Evolutionary conservation across 2,888 invertebrate genomes (phyloP).

Genomic region (Ellobium chinense): DNA sequence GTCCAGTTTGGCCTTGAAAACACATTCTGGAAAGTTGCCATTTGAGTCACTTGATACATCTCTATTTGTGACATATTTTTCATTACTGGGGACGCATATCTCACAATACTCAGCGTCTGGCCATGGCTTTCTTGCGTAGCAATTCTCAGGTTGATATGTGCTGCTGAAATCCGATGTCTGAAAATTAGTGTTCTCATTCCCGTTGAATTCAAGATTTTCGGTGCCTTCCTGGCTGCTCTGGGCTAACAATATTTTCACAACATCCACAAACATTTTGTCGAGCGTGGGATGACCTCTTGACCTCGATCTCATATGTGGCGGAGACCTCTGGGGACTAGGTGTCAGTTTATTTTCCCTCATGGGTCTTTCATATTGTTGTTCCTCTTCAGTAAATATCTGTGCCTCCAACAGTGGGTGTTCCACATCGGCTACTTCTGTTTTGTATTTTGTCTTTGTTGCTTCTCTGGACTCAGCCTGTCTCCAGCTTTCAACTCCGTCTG

Average conservation of each 20-base stretch:
- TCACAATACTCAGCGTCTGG: neutral
- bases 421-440: neutral
- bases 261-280: conserved; percentile 26
- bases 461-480: neutral
- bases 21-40: neutral
- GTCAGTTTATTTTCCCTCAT: neutral
- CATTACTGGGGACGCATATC: too few relatives aligned
- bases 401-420: neutral
- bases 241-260: neutral
- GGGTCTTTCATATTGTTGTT: neutral
- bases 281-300: neutral
- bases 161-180: neutral
- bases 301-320: neutral
- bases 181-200: neutral
- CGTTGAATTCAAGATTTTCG: too few relatives aligned
- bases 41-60: too few relatives aligned
- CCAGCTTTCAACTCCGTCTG: too few relatives aligned
- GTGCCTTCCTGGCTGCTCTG: neutral
- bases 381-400: neutral
- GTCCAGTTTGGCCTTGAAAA: neutral
- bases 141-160: neutral
- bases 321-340: neutral
- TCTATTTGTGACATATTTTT: too few relatives aligned
- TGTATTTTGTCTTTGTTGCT: neutral
- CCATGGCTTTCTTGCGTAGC: neutral